These are phyloP conservation scores for Sebastes elongatus DNA, from an alignment of 2,797 vertebrate genomes.

Conservation along the genomic window DNA sequence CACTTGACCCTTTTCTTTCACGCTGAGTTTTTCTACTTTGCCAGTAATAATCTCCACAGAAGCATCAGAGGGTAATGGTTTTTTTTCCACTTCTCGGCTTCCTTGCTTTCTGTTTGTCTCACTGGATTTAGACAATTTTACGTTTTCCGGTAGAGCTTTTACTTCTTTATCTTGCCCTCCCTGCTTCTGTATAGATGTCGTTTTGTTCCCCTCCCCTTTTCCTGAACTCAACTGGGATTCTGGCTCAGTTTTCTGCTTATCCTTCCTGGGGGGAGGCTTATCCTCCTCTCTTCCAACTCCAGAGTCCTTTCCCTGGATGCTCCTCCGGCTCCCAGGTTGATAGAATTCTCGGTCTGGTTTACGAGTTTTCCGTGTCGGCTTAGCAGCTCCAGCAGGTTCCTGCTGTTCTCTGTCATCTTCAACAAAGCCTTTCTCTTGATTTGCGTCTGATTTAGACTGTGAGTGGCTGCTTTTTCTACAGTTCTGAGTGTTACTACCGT, in stretches of 20 bases:
- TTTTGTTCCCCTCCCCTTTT: slow-evolving; percentile 38
- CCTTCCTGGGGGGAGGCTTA: slow-evolving; percentile 39
- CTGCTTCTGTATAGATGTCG: slow-evolving; percentile 20
- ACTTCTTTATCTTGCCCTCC: slow-evolving; percentile 43
- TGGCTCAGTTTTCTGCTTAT: slow-evolving; percentile 34
- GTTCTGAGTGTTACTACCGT: slow-evolving; percentile 52
- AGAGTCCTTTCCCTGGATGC: slow-evolving; percentile 74
- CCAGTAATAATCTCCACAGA: slow-evolving; percentile 75
- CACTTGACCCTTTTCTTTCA: slow-evolving; percentile 67
- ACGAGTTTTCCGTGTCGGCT: slow-evolving; percentile 80
- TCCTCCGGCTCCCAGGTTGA: slow-evolving; percentile 90
- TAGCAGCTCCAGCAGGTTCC: slow-evolving; percentile 48
- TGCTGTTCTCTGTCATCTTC: slow-evolving; percentile 53
- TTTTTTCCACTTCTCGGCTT: slow-evolving; percentile 27
- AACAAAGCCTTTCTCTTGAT: slow-evolving; percentile 32
- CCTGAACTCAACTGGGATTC: slow-evolving; percentile 36
- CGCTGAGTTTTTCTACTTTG: slow-evolving; percentile 83
- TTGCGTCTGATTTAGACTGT: slow-evolving; percentile 41
- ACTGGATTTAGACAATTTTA: slow-evolving; percentile 31
- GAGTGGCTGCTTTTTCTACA: slow-evolving; percentile 24
- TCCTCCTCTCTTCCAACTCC: slow-evolving; percentile 60
- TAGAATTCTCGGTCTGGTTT: slow-evolving; percentile 96
- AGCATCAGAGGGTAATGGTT: slow-evolving; percentile 6
- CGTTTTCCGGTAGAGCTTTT: slow-evolving; percentile 31
- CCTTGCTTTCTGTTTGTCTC: slow-evolving; percentile 59